Evolutionary conservation across 2,888 invertebrate genomes (phyloP).

Genomic region (Agriopis leucophaearia): DNA sequence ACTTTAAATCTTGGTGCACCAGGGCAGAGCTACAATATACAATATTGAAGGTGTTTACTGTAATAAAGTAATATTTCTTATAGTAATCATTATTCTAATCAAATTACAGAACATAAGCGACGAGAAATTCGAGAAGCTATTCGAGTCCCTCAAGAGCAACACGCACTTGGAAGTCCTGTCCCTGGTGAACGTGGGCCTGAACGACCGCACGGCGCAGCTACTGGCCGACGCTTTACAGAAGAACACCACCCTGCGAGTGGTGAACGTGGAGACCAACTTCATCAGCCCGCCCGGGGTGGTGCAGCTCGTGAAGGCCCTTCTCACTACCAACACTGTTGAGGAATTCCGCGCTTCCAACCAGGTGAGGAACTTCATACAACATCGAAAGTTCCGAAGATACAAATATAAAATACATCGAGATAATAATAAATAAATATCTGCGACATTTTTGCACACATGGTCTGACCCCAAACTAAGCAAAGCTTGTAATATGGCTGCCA

Average conservation of each 20-base stretch:
- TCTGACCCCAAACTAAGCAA: too few relatives aligned
- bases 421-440: too few relatives aligned
- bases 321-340: conserved; percentile 94
- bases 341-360: conserved; percentile 99
- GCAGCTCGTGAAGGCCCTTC: conserved; percentile 93
- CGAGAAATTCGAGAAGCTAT: conserved; percentile 96
- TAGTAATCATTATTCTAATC: not conserved
- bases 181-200: conserved; percentile 97
- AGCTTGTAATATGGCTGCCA: too few relatives aligned
- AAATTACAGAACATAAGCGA: conserved; percentile 96
- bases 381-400: too few relatives aligned
- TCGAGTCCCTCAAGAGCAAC: conserved; percentile 95
- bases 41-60: too few relatives aligned
- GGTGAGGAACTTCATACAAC: conserved; percentile 80
- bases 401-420: conserved; percentile 58
- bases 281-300: conserved; percentile 96
- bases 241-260: conserved; percentile 92
- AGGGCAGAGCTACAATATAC: too few relatives aligned
- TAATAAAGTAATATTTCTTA: too few relatives aligned
- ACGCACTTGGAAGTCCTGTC: conserved; percentile 96
- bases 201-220: conserved; percentile 94
- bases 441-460: too few relatives aligned
- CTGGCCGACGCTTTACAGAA: conserved; percentile 93
- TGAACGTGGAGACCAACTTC: conserved; percentile 98
- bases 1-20: too few relatives aligned